A percentile compares a stretch with the other conserved stretches of the same genome.
Evolutionary conservation across 2,113 vertebrate genomes (phyloP).

Genomic region (Phyllostomus hastatus): DNA sequence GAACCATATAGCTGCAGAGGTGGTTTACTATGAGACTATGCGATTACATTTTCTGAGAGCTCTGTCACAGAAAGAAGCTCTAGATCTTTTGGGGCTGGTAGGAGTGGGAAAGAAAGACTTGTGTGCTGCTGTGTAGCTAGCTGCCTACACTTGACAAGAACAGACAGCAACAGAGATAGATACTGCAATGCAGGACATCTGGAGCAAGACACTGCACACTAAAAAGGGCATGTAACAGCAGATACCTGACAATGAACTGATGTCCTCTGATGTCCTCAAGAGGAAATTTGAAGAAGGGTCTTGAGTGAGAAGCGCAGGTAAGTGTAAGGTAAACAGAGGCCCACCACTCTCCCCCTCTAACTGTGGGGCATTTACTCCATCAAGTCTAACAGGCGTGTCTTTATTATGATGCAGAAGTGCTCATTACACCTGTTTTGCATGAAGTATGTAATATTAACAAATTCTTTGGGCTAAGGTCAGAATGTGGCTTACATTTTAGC

Average conservation of each 20-base stretch:
- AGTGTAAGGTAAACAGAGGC: neutral
- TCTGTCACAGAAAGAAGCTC: neutral
- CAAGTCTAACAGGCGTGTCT: neutral
- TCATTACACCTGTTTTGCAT: neutral
- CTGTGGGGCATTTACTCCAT: neutral
- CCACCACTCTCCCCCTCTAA: neutral
- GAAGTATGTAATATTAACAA: neutral
- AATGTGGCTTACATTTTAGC: neutral
- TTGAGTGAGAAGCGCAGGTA: neutral
- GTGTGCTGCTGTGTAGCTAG: neutral
- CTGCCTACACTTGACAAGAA: neutral
- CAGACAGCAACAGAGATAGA: neutral
- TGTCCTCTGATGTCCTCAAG: neutral
- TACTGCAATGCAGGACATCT: neutral
- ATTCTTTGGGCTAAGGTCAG: neutral
- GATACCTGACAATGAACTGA: neutral
- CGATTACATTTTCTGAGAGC: neutral
- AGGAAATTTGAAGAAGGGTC: neutral
- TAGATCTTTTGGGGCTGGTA: neutral
- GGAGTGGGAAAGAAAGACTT: neutral
- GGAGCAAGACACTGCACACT: neutral
- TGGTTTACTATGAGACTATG: neutral
- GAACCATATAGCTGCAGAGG: neutral
- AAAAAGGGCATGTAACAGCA: neutral
- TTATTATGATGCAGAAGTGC: neutral